Evolutionary conservation across 2,113 vertebrate genomes (phyloP).

Genomic region (Sus scrofa): T2T-Sscrofa CM000813.6:91108501-91109000

Average conservation of each 20-base stretch:
- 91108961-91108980: background rate
- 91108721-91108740: background rate
- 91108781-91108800: background rate
- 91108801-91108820: constrained; percentile 30
- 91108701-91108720: background rate
- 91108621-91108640: rapidly evolving
- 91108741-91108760: background rate
- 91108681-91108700: background rate
- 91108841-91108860: background rate
- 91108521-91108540: background rate
- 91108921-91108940: background rate
- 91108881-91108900: constrained; percentile 31
- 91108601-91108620: background rate
- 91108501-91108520: background rate
- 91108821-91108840: constrained; percentile 38
- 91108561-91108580: rapidly evolving
- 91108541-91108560: too few species aligned
- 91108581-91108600: constrained; percentile 30
- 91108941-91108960: background rate
- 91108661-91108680: background rate
- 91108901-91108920: background rate
- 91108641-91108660: background rate
- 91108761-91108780: background rate
- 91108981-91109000: background rate
- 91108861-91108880: constrained; percentile 58